Evolutionary conservation across 2,113 vertebrate genomes (phyloP).

Genomic region (Xenotilapia longispinis): DNA sequence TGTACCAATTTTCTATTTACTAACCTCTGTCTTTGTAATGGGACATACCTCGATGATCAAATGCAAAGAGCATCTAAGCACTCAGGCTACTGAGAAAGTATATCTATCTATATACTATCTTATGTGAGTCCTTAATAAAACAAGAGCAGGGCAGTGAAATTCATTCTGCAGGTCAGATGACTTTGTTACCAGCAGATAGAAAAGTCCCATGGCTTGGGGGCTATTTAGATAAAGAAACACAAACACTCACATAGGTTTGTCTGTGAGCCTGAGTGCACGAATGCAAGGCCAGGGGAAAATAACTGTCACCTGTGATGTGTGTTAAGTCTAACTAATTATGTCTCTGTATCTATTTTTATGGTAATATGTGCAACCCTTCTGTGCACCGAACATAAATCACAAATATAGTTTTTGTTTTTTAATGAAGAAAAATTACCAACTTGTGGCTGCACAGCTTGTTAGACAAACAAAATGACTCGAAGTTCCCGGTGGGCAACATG

Average conservation of each 20-base stretch:
- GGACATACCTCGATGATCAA: not conserved
- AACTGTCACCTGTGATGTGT: conserved; percentile 14
- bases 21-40: not conserved
- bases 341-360: conserved; percentile 1
- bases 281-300: not conserved
- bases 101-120: not conserved
- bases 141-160: not conserved
- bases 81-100: not conserved
- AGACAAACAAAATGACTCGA: conserved; percentile 30
- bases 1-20: not conserved
- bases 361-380: conserved; percentile 6
- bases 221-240: not conserved
- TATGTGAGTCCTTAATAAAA: not conserved
- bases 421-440: conserved; percentile 58
- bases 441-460: conserved; percentile 40
- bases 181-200: not conserved
- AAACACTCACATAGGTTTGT: not conserved
- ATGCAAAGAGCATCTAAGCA: not conserved
- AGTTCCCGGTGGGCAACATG: not conserved
- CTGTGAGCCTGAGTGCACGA: not conserved
- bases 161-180: conserved; percentile 1
- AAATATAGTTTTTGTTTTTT: conserved; percentile 26
- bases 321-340: conserved; percentile 13
- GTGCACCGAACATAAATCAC: conserved; percentile 31
- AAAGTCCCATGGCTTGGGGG: not conserved